phyloP scores from a whole-genome alignment of 35 echinoderm and acorn worm genomes.

The Apostichopus parvimensis region DNA sequence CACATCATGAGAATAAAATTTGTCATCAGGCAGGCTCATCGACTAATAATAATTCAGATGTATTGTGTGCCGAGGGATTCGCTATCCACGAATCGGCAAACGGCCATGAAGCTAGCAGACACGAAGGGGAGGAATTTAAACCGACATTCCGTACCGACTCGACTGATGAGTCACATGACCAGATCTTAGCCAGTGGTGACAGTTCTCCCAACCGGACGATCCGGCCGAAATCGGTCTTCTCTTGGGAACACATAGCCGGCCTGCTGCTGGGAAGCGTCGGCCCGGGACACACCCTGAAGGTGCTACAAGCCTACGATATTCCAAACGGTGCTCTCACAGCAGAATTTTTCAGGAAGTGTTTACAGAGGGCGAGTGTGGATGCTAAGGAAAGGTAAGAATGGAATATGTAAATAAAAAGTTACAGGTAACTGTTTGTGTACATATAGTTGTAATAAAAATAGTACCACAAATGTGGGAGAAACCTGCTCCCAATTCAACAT shows the following conservation, averaged over 20 bases:
- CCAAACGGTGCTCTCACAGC: constrained; percentile 27
- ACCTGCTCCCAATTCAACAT: too few species aligned
- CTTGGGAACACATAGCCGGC: constrained; percentile 18
- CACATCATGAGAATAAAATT: neutral
- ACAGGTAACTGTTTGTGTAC: neutral
- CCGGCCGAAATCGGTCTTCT: neutral
- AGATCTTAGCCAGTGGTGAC: too few species aligned
- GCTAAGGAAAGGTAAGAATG: constrained; percentile 3
- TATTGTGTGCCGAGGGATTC: neutral
- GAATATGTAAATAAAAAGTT: neutral
- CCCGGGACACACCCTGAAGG: neutral
- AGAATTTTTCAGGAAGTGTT: constrained; percentile 34
- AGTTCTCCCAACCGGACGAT: neutral
- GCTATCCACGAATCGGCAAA: too few species aligned
- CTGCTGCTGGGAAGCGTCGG: constrained; percentile 30
- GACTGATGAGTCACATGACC: too few species aligned
- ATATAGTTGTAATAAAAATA: neutral
- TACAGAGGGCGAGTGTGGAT: constrained; percentile 21
- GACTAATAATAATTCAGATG: neutral
- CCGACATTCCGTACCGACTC: too few species aligned
- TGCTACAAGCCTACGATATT: constrained; percentile 21
- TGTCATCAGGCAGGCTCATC: neutral
- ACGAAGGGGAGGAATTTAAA: too few species aligned
- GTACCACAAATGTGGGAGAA: too few species aligned
- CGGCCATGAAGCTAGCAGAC: too few species aligned